A percentile compares a stretch with the other conserved stretches of the same genome.
Evolutionary conservation across 2,113 vertebrate species (phyloP).

Genomic region (Calidris pygmaea): DNA sequence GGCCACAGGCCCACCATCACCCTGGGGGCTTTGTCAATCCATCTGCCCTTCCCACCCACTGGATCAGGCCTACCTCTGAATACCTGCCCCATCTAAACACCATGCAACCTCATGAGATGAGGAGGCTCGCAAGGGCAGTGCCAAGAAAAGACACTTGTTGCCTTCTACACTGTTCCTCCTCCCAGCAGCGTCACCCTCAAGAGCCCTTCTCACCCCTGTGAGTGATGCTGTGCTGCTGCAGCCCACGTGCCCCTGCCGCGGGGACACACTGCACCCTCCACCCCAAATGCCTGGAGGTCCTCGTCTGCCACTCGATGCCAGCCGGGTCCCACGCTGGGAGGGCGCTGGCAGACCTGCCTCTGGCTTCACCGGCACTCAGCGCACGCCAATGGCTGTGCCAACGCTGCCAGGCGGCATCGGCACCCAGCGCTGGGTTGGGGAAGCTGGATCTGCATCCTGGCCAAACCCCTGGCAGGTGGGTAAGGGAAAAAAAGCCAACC

Average conservation of each 20-base stretch:
- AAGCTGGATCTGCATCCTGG: neutral
- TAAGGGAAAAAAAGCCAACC: neutral
- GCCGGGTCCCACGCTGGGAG: neutral
- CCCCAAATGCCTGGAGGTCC: neutral
- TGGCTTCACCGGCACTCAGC: neutral
- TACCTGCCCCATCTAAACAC: neutral
- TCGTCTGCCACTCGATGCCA: neutral
- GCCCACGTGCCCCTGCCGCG: accelerated
- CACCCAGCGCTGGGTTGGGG: neutral
- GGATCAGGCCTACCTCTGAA: neutral
- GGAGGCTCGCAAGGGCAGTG: neutral
- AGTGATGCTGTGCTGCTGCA: neutral
- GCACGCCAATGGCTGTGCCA: neutral
- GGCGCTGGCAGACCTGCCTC: neutral
- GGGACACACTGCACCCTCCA: neutral
- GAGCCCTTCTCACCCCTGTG: neutral
- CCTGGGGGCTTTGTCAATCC: neutral
- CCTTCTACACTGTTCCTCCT: neutral
- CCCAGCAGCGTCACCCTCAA: neutral
- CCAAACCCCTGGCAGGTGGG: neutral
- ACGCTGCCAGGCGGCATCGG: neutral
- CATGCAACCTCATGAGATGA: too few relatives aligned
- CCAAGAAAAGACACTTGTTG: neutral
- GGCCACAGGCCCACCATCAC: neutral
- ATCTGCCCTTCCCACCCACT: neutral